Base-by-base conservation (phyloP, 2,888 invertebrate genomes). In the Rhabditoides inermis region DNA sequence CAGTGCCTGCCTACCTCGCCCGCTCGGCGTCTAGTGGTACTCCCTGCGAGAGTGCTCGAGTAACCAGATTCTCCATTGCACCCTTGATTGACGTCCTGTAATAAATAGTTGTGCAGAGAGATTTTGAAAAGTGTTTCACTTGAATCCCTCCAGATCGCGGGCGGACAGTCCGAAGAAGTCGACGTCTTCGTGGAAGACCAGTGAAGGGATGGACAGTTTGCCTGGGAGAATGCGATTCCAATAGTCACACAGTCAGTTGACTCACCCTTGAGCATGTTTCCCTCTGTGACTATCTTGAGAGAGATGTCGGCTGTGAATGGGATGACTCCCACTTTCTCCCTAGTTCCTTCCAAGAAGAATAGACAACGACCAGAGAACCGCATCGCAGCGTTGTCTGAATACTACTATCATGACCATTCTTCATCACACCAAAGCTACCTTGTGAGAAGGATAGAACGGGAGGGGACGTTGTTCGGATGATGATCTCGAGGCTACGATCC, bases 331-430 rank as follows among this genome's bases (percentile, higher is more conserved):
- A 64, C 52, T 51, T 64, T 64, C 45, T 64, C 59, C 18, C 64
- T 56, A 7, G 64, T 64, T 41, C 61, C 64, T 51, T 64, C 64
- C 5, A 64, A 40, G 52, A 64, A 64, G 30, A 64, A 64, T 30
- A 64, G 53, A 37, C 60, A 60, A n/a, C 64, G 25, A 3, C 60
- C 64, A 10, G 36, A 36, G 50, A 64, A 53, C 2, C 54, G 42
- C 20, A 64, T 23, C 4, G 53, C 55, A 41, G 58, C 39, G 2
- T 42, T 18, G 35, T 61, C 64, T 64, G 53, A 28, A 54, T 41
- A 37, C 12, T 47, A 18, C 18, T 26, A 23, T 25, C 18, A 28
- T n/a, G 15, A 15, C 18, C 28, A 15, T 2, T 39, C 39, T 18
- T 20, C n/a, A 18, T 18, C 15, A n/a, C 10, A 35, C n/a, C 15